Evolutionary conservation across 2,888 invertebrate species (phyloP).

Genomic region (Agrotis ipsilon): DNA sequence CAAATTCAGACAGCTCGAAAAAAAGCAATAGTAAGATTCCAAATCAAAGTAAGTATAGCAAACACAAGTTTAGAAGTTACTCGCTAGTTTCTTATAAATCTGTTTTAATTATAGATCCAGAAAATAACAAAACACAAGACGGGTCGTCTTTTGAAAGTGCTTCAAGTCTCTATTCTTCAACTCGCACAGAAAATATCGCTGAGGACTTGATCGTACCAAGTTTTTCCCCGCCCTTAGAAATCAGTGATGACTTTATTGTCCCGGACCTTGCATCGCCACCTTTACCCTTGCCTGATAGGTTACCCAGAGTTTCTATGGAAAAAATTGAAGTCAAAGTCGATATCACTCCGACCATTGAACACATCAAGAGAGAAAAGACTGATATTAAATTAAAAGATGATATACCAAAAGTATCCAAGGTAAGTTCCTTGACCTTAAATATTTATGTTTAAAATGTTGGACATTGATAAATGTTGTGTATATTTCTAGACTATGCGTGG

Average conservation of each 20-base stretch:
- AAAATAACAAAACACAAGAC: slow-evolving; percentile 92
- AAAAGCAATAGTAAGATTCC: slow-evolving; percentile 90
- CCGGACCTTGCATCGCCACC: slow-evolving; percentile 87
- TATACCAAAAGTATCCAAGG: slow-evolving; percentile 74
- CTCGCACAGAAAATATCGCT: slow-evolving; percentile 93
- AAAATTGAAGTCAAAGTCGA: slow-evolving; percentile 86
- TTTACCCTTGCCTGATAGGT: slow-evolving; percentile 84
- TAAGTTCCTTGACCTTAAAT: slow-evolving; percentile 42
- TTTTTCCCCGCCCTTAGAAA: slow-evolving; percentile 91
- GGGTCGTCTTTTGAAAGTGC: slow-evolving; percentile 97
- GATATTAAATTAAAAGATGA: slow-evolving; percentile 84
- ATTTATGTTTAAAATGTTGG: not conserved
- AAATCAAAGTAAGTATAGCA: slow-evolving; percentile 82
- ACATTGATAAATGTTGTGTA: not conserved
- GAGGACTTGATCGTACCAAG: slow-evolving; percentile 93
- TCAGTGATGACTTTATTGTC: slow-evolving; percentile 87
- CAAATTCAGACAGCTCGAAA: slow-evolving; percentile 94
- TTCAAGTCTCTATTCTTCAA: slow-evolving; percentile 95
- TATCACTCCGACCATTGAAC: slow-evolving; percentile 79
- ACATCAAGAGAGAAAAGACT: slow-evolving; percentile 88
- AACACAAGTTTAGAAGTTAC: slow-evolving; percentile 25
- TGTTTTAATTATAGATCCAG: slow-evolving; percentile 85
- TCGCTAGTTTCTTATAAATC: slow-evolving; percentile 48
- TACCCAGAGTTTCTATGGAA: slow-evolving; percentile 80
- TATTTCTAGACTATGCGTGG: slow-evolving; percentile 76